Conservation (phyloP, 2,888 invertebrate genomes). For the Petrolisthes manimaculis region DNA sequence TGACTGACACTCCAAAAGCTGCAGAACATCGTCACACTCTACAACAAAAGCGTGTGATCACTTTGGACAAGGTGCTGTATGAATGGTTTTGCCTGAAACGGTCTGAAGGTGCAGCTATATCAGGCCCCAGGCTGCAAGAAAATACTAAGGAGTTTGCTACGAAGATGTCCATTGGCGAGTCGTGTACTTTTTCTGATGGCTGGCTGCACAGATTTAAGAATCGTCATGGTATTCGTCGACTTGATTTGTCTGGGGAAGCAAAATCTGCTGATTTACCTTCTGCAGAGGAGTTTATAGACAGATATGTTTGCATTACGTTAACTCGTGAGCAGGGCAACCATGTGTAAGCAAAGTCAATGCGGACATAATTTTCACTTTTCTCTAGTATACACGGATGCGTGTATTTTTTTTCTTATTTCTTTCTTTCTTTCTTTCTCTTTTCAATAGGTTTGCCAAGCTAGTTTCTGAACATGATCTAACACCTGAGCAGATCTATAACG, state of each 20-base stretch:
- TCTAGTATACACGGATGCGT: too few relatives aligned
- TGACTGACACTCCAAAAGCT: background rate
- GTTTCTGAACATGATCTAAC: background rate
- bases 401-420: too few relatives aligned
- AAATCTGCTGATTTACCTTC: background rate
- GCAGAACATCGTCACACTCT: background rate
- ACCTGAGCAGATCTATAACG: background rate
- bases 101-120: background rate
- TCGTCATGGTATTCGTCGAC: background rate
- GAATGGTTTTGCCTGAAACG: background rate
- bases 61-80: background rate
- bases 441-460: background rate
- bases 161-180: background rate
- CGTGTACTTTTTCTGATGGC: background rate
- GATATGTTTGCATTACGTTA: background rate
- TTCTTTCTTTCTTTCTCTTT: too few relatives aligned
- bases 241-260: background rate
- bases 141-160: background rate
- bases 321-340: too few relatives aligned
- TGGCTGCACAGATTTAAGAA: background rate
- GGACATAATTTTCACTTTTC: too few relatives aligned
- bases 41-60: background rate
- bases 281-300: background rate
- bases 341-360: too few relatives aligned
- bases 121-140: background rate